Base-by-base conservation (phyloP, 2,113 vertebrate species). In the Setophaga coronata region DNA sequence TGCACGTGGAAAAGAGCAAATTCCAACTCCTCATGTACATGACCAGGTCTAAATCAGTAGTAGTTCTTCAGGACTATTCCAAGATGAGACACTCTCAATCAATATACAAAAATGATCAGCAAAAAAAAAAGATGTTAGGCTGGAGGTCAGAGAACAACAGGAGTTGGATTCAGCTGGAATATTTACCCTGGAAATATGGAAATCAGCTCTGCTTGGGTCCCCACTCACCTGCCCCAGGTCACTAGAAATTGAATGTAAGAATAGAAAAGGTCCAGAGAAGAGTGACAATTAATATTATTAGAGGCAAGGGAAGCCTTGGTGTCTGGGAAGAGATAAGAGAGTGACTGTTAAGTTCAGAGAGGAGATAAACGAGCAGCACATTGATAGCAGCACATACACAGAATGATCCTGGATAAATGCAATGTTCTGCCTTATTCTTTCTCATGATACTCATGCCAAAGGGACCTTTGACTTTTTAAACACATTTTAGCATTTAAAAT, bases 401-500 rank as follows among this genome's bases (percentile, higher is more conserved):
- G 42, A 91, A 38, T 4, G 64, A 78, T 33, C 60, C 34, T 2
- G 1, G 66, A 70, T 18, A 96, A 95, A 90, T 4, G 3, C 20
- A 21, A 53, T 12, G 31, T 45, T 87, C 65, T 38, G 57, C 50
- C 33, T 78, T 47, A 12, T 33, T 71, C 69, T 4, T 87, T 31
- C 82, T 85, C 74, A 16, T 8, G 53, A 82, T 38, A 25, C 61
- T 70, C 51, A 14, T 45, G 76, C 67, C 93, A 88, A 72, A 73
- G 91, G 66, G 87, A 87, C 33, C 34, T 87, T 38, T 50, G 88
- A 48, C 36, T 76, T 82, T 33, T 86, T 47, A 67, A 90, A 88
- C 74, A 66, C 50, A n/a, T 72, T 81, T 92, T 62, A 77, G 92
- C 84, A 91, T 66, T 54, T 14, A 42, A 77, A 97, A 93, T 77